phyloP scores from a whole-genome alignment of 2,888 invertebrate species.

The Craniophora ligustri region DNA sequence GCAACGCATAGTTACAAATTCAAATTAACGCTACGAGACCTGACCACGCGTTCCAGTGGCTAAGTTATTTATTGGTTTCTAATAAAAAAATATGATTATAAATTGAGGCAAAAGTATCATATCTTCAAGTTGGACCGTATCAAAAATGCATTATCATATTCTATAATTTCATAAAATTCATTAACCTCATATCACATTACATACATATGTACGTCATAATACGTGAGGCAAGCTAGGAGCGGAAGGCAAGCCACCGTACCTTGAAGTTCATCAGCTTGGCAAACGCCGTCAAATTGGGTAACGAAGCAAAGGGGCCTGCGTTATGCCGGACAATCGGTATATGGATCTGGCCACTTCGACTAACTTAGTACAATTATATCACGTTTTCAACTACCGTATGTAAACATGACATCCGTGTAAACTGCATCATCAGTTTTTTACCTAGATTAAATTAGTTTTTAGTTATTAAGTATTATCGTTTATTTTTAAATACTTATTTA shows the following conservation, averaged over 20 bases:
- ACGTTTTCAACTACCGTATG: not conserved
- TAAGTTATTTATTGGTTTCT: no score
- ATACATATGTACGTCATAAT: slow-evolving; percentile 3
- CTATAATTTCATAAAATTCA: not conserved
- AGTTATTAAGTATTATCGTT: no score
- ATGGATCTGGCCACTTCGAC: not conserved
- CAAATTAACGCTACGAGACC: no score
- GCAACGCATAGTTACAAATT: no score
- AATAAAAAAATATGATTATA: no score
- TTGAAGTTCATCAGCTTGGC: slow-evolving; percentile 36
- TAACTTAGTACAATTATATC: not conserved
- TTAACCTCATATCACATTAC: not conserved
- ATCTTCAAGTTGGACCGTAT: not conserved
- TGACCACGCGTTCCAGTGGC: no score
- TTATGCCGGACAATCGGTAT: not conserved
- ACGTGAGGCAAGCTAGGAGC: slow-evolving; percentile 6
- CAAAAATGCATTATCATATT: not conserved
- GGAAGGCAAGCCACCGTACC: slow-evolving; percentile 18
- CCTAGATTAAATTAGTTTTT: no score
- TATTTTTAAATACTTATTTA: no score
- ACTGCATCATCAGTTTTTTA: no score
- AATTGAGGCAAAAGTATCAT: no score
- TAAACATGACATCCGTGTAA: not conserved
- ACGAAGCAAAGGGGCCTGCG: slow-evolving; percentile 30
- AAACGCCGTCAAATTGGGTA: slow-evolving; percentile 28